phyloP scores from a whole-genome alignment of 2,797 vertebrate species.

The Nothura maculosa region DNA sequence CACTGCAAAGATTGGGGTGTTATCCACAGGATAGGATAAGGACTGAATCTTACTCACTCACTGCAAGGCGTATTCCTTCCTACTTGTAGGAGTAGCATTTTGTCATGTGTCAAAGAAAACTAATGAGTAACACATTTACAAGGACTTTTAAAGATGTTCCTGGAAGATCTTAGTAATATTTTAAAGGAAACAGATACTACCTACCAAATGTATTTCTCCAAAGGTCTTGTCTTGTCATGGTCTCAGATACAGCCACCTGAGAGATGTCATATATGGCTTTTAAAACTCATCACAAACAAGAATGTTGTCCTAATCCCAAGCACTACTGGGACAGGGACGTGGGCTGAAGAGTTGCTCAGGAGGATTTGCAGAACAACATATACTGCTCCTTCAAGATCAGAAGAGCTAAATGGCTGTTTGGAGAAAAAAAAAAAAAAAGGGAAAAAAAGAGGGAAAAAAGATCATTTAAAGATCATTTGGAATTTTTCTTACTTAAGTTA shows the following conservation, averaged over 20 bases:
- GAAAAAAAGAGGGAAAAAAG: background rate
- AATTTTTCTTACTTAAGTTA: background rate
- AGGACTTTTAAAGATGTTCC: background rate
- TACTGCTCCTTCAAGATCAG: background rate
- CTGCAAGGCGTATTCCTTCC: background rate
- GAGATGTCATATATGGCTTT: fast-evolving
- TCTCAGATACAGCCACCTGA: background rate
- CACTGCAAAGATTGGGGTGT: background rate
- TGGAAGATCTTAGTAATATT: background rate
- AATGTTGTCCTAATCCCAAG: background rate
- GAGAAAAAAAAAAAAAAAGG: slow-evolving; percentile 4
- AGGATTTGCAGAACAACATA: background rate
- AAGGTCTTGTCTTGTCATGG: background rate
- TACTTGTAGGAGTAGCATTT: background rate
- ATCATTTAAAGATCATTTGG: background rate
- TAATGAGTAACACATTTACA: background rate
- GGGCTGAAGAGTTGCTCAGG: background rate
- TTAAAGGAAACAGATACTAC: background rate
- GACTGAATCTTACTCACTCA: background rate
- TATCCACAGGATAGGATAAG: background rate
- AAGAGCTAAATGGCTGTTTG: slow-evolving; percentile 2
- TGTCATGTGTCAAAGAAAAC: background rate
- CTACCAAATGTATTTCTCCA: background rate
- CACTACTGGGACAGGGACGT: background rate
- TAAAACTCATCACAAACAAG: background rate